These are phyloP conservation scores for Scarus forsteni DNA, from an alignment of 2,797 vertebrate species.

Conservation along the genomic window DNA sequence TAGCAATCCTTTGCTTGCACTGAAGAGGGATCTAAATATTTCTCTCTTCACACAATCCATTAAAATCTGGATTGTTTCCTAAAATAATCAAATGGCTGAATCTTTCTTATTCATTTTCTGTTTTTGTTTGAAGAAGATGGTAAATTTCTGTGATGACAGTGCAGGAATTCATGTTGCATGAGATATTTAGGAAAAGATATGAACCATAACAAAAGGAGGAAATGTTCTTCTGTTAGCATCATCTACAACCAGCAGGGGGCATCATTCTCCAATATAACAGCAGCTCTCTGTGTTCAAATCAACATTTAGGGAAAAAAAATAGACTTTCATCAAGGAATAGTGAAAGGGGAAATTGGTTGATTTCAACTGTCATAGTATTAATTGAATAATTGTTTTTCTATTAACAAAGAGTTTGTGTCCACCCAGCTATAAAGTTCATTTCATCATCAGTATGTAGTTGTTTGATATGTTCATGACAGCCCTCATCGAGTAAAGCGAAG, in stretches of 20 bases:
- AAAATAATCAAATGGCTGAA: background rate
- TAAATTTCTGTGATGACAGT: background rate
- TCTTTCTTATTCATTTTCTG: too few relatives aligned
- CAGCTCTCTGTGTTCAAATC: background rate
- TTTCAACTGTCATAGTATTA: too few relatives aligned
- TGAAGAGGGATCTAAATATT: background rate
- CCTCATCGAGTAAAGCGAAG: too few relatives aligned
- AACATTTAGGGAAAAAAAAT: background rate
- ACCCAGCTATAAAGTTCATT: too few relatives aligned
- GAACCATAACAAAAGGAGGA: background rate
- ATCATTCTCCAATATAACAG: slow-evolving; percentile 29
- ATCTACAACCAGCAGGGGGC: slow-evolving; percentile 62
- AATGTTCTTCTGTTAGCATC: slow-evolving; percentile 13
- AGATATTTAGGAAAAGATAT: too few relatives aligned
- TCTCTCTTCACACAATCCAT: background rate
- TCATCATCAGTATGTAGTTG: too few relatives aligned
- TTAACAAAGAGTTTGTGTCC: too few relatives aligned
- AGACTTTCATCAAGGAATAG: background rate
- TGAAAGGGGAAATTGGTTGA: too few relatives aligned
- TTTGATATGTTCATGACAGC: too few relatives aligned
- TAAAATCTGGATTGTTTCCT: background rate
- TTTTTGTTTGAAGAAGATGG: background rate
- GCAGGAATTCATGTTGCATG: too few relatives aligned
- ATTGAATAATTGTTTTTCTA: too few relatives aligned
- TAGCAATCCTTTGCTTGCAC: background rate